Evolutionary conservation across 1,140 invertebrate species (phyloP).

Genomic region (Ephestia elutella): DNA sequence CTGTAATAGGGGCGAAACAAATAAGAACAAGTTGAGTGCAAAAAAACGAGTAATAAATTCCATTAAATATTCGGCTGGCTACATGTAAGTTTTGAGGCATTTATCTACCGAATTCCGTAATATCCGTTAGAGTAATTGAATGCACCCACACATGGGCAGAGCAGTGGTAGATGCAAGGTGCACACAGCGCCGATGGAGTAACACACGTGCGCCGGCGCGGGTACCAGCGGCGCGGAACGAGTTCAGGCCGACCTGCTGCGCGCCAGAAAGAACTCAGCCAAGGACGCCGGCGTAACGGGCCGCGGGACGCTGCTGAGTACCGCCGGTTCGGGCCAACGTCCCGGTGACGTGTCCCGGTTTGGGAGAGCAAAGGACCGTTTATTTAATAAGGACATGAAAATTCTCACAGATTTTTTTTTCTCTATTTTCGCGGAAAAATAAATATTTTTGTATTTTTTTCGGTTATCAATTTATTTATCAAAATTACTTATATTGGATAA

Average conservation of each 20-base stretch:
- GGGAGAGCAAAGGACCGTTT: neutral
- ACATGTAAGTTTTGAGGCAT: conserved; percentile 46
- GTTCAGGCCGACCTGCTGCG: conserved; percentile 65
- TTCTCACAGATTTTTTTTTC: neutral
- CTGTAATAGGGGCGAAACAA: neutral
- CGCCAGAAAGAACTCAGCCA: conserved; percentile 71
- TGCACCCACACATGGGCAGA: conserved; percentile 51
- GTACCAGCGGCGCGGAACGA: conserved; percentile 55
- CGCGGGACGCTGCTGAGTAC: conserved; percentile 25
- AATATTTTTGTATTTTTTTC: too few species aligned
- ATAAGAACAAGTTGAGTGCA: conserved; percentile 4
- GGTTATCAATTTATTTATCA: too few species aligned
- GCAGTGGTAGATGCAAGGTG: conserved; percentile 14
- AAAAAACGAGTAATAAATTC: conserved; percentile 4
- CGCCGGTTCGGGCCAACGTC: conserved; percentile 15
- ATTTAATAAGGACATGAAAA: neutral
- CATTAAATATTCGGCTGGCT: conserved; percentile 3
- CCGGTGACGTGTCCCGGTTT: conserved; percentile 9
- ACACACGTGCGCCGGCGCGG: conserved; percentile 54
- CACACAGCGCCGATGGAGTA: conserved; percentile 32
- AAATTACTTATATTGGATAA: too few species aligned
- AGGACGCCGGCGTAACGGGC: conserved; percentile 70
- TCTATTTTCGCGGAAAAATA: too few species aligned
- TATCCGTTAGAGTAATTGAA: conserved; percentile 69
- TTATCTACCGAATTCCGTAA: conserved; percentile 67